These are phyloP conservation scores for Hapalemur alaotrensis DNA, from an alignment of 2,797 vertebrate species.

Conservation along the genomic window DNA sequence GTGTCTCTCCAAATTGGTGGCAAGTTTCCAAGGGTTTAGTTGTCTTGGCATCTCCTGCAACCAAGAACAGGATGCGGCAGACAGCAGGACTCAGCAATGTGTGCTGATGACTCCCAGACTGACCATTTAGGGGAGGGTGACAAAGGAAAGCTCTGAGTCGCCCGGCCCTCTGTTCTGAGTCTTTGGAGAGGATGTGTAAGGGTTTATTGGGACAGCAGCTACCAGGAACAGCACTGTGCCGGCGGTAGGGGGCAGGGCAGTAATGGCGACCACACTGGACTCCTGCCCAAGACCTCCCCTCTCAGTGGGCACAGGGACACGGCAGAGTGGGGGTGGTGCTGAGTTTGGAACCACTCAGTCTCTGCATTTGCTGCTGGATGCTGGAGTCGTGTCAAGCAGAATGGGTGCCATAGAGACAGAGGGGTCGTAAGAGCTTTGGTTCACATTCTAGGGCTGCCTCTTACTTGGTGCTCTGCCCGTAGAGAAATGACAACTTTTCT, in stretches of 20 bases:
- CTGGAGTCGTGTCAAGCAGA: not conserved
- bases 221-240: rapidly evolving
- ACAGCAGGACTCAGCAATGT: not conserved
- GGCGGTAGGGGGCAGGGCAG: not conserved
- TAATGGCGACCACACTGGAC: not conserved
- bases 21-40: not conserved
- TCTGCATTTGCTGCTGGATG: not conserved
- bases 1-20: rapidly evolving
- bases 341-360: no score
- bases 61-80: not conserved
- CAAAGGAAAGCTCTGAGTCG: no score
- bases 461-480: not conserved
- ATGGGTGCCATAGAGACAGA: not conserved
- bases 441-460: not conserved
- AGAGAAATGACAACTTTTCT: not conserved
- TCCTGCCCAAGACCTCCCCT: not conserved
- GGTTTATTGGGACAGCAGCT: not conserved
- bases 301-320: not conserved
- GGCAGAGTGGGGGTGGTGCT: rapidly evolving
- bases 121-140: not conserved
- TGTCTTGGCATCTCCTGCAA: not conserved
- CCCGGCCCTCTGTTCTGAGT: no score
- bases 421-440: not conserved
- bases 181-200: not conserved
- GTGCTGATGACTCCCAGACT: not conserved